A percentile compares a stretch with the other conserved stretches of the same genome.
phyloP scores from a whole-genome alignment of 2,888 invertebrate genomes.

The Hedya salicella region DNA sequence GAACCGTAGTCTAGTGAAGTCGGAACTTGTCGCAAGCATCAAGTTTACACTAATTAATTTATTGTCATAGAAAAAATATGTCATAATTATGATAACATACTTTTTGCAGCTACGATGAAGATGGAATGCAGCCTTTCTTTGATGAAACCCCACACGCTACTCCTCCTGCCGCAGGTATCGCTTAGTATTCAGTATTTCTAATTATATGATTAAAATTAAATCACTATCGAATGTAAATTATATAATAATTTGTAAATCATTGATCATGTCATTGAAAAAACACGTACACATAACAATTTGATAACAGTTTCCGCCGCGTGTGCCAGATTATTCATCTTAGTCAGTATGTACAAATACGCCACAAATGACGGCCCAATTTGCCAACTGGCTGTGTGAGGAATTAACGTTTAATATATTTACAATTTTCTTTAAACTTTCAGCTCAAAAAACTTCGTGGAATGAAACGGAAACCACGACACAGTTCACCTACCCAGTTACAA shows the following conservation, averaged over 20 bases:
- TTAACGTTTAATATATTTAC: conserved; percentile 61
- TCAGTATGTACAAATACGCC: conserved; percentile 51
- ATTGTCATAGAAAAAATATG: too few relatives aligned
- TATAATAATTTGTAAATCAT: neutral
- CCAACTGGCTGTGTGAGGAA: conserved; percentile 61
- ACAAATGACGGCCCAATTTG: conserved; percentile 63
- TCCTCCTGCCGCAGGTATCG: conserved; percentile 77
- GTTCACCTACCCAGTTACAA: conserved; percentile 71
- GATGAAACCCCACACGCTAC: conserved; percentile 81
- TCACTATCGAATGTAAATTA: too few relatives aligned
- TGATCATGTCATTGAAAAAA: conserved; percentile 44
- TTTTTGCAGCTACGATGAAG: conserved; percentile 73
- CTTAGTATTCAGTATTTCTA: conserved; percentile 9
- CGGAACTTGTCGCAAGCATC: too few relatives aligned
- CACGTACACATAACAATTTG: conserved; percentile 52
- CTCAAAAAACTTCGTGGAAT: conserved; percentile 78
- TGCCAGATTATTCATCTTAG: conserved; percentile 50
- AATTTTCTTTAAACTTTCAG: conserved; percentile 71
- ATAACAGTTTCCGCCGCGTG: conserved; percentile 70
- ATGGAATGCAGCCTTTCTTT: conserved; percentile 82
- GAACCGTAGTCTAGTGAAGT: too few relatives aligned
- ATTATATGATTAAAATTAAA: too few relatives aligned
- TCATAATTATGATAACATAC: neutral
- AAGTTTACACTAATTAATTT: too few relatives aligned
- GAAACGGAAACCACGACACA: conserved; percentile 70